Evolutionary conservation across 1,140 invertebrate species (phyloP), one percentile per base, ranked within the genome.

Genomic region (Marisa cornuarietis): DNA sequence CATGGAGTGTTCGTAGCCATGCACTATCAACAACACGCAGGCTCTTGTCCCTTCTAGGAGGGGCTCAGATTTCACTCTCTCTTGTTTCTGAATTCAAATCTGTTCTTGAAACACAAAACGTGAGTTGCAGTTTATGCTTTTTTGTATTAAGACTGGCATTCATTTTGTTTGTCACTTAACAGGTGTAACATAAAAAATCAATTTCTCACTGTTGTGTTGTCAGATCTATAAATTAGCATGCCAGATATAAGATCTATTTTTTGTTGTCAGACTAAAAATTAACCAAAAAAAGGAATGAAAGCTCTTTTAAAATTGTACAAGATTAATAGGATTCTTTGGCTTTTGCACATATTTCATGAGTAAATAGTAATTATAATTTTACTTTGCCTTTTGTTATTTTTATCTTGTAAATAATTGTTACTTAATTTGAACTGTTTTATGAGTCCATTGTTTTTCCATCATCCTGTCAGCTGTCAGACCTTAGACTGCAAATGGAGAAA

Each of bases 11-110:
- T 14, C 84, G 92, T 14, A 83, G 85, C 61, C 81, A 87, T 74
- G 87, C 89, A 22, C 81, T 84, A n/a, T 58, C 85, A 10, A 81
- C 88, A 51, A 83, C 91, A 4, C 91, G 90, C 69, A 89, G 90
- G 77, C 85, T 93, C 42, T 81, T 92, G 11, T 88, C 88, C 1
- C 80, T 88, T 16, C 84, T 91, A 0, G 91, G 90, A 14, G 92
- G 92, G 84, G 91, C 89, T 71, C 85, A 83, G 76, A 91, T 93
- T 26, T 91, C 93, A 4, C 85, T 93, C 69, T 89, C 91, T 58
- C 86, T 95, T 49, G 85, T 95, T 16, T 86, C 87, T 54, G 94
- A 95, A 85, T 93, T 95, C 71, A 91, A 90, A 31, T 91, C 90
- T 78, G 91, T 94, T 73, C 87, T 95, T 52, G 91, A 93, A 31